These are phyloP conservation scores for Pecten maximus DNA, from an alignment of 2,888 invertebrate genomes.

Conservation along the genomic window DNA sequence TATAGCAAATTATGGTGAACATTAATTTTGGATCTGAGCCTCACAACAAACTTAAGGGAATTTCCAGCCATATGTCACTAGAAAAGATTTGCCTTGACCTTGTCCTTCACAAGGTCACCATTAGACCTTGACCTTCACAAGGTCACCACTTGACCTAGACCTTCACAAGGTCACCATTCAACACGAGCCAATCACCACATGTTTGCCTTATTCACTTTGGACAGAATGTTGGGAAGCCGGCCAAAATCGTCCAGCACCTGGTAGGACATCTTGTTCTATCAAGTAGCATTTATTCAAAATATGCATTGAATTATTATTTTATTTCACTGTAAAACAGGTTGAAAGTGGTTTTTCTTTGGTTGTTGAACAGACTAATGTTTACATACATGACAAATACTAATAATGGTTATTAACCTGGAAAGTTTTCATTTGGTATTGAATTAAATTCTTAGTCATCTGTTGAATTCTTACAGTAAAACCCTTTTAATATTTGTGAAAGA, in stretches of 20 bases:
- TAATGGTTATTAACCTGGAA: too few relatives aligned
- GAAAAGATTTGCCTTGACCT: not conserved
- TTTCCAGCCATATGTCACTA: not conserved
- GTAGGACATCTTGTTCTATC: not conserved
- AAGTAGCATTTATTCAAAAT: not conserved
- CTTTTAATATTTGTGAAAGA: too few relatives aligned
- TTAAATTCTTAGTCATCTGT: too few relatives aligned
- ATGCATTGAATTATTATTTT: not conserved
- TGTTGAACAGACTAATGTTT: too few relatives aligned
- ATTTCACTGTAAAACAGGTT: not conserved
- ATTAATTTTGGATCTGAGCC: not conserved
- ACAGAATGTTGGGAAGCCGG: not conserved
- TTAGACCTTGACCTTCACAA: too few relatives aligned
- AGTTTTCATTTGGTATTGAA: too few relatives aligned
- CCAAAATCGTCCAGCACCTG: not conserved
- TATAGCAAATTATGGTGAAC: not conserved
- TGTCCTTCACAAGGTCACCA: too few relatives aligned
- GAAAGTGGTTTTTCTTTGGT: too few relatives aligned
- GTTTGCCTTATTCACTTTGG: constrained; percentile 3
- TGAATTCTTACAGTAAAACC: too few relatives aligned
- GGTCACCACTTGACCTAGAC: too few relatives aligned
- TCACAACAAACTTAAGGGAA: not conserved
- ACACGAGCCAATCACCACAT: constrained; percentile 11
- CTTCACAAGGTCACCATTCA: not conserved
- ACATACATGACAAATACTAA: too few relatives aligned